Conservation (phyloP, 2,113 vertebrate genomes). For the Syngnathus typhle region DNA sequence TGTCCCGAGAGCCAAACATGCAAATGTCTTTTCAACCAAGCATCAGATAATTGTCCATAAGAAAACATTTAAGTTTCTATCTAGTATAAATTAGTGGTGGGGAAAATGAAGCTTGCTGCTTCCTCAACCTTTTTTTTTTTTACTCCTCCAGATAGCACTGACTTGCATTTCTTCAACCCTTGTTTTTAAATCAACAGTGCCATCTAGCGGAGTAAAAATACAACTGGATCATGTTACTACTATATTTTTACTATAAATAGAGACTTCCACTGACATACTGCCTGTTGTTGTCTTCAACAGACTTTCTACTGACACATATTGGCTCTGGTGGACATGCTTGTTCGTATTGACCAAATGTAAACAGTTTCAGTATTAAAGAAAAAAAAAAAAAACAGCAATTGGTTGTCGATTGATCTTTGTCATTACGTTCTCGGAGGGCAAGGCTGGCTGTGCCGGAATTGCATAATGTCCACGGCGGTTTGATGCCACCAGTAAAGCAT, state of each 20-base stretch:
- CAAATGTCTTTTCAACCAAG: constrained; percentile 17
- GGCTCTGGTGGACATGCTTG: background rate
- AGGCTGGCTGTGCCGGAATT: constrained; percentile 85
- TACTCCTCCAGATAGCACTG: too few relatives aligned
- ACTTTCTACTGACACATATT: background rate
- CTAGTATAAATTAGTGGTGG: too few relatives aligned
- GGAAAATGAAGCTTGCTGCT: too few relatives aligned
- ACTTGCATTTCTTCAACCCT: too few relatives aligned
- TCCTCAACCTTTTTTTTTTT: too few relatives aligned
- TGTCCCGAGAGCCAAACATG: constrained; percentile 4
- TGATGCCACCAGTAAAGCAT: constrained; percentile 99
- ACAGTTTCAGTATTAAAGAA: background rate
- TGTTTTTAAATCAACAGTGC: too few relatives aligned
- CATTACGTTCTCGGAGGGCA: constrained; percentile 64
- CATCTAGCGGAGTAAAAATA: too few relatives aligned
- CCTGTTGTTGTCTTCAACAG: background rate
- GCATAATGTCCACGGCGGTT: constrained; percentile 87
- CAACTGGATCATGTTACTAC: background rate
- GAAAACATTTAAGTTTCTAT: constrained; percentile 5
- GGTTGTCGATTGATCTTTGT: constrained; percentile 3
- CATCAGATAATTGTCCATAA: constrained; percentile 7
- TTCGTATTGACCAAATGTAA: background rate
- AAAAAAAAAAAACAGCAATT: background rate
- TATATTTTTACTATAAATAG: constrained; percentile 6
- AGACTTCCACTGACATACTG: constrained; percentile 16